phyloP scores from a whole-genome alignment of 2,113 vertebrate genomes.

The Anseranas semipalmata region DNA sequence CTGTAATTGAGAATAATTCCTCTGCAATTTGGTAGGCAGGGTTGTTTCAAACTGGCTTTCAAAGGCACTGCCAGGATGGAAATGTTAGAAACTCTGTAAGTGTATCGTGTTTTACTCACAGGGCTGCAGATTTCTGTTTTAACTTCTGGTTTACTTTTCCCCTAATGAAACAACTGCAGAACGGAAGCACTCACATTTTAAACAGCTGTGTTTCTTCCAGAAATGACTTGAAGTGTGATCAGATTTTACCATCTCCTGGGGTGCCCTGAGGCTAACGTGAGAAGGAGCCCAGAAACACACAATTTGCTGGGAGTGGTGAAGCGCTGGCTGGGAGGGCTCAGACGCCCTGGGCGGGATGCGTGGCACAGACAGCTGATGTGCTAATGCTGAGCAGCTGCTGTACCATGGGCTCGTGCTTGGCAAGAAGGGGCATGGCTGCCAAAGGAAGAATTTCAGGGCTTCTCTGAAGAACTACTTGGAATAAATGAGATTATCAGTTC shows the following conservation, averaged over 20 bases:
- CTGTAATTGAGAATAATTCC: constrained; percentile 85
- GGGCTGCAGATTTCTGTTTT: constrained; percentile 32
- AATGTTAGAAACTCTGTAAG: constrained; percentile 38
- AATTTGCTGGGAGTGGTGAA: neutral
- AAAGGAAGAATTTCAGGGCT: neutral
- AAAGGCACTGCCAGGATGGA: constrained; percentile 54
- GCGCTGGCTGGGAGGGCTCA: neutral
- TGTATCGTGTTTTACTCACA: constrained; percentile 62
- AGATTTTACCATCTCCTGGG: constrained; percentile 63
- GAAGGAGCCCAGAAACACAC: constrained; percentile 32
- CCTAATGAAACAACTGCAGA: constrained; percentile 31
- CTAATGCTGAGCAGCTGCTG: constrained; percentile 5
- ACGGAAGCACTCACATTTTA: constrained; percentile 25
- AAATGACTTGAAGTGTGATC: constrained; percentile 60
- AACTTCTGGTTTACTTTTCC: constrained; percentile 35
- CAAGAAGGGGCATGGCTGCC: neutral
- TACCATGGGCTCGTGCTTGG: accelerated
- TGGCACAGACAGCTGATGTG: neutral
- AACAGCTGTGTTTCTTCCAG: constrained; percentile 35
- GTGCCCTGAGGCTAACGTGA: constrained; percentile 55
- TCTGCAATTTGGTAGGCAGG: constrained; percentile 77
- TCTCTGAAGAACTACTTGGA: neutral
- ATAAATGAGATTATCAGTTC: neutral
- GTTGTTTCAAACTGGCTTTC: constrained; percentile 70
- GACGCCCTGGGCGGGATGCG: constrained; percentile 6